Conservation (phyloP, 1,140 invertebrate species). For the Musca domestica region DNA sequence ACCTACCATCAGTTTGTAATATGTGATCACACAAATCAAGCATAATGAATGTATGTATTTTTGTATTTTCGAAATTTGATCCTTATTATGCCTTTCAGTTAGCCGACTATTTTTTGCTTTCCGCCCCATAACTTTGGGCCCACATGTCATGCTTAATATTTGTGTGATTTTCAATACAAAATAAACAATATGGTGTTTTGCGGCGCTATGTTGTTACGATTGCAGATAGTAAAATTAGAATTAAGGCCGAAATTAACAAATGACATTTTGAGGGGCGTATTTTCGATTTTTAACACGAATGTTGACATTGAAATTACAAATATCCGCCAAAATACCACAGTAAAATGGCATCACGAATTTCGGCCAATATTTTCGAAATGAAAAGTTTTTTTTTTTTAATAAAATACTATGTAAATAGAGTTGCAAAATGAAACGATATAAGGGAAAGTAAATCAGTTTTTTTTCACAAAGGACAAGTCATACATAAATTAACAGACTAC, state of each 20-base stretch:
- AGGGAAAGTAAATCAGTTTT: neutral
- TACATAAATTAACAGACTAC: neutral
- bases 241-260: conserved; percentile 4
- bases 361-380: conserved; percentile 15
- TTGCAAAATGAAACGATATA: conserved; percentile 25
- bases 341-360: conserved; percentile 20
- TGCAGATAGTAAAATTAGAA: neutral
- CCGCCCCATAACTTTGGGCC: neutral
- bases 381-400: too few relatives aligned
- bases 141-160: neutral
- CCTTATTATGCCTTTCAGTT: conserved; percentile 3
- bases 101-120: neutral
- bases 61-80: conserved; percentile 18
- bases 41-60: conserved; percentile 16
- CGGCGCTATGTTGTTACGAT: neutral
- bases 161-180: neutral
- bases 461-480: neutral
- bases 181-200: conserved; percentile 12
- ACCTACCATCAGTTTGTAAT: conserved; percentile 9
- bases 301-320: neutral
- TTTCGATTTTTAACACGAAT: neutral
- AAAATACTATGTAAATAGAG: conserved; percentile 25
- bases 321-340: neutral
- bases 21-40: conserved; percentile 27
- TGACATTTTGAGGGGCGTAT: neutral